Base-by-base conservation (phyloP, 1,140 invertebrate genomes). In the Nylanderia fulva region DNA sequence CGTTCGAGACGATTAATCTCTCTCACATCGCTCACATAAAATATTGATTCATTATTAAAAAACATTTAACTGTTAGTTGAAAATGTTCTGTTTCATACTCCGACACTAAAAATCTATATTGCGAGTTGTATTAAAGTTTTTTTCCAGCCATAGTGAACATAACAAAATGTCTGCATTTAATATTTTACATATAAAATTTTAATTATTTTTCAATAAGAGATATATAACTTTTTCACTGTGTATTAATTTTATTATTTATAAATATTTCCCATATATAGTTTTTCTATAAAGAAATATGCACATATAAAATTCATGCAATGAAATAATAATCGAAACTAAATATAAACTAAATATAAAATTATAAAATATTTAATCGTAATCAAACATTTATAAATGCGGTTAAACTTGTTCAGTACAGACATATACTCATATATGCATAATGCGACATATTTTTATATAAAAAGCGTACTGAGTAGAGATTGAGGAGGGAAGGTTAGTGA, bases 401-500 rank as follows among this genome's bases (percentile, higher is more conserved):
- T 80, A n/a, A 45, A 72, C 42, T 45, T 15, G 24, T 15, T 15
- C 13, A 33, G 24, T 7, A 66, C 27, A n/a, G n/a, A n/a, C n/a
- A 58, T 29, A 29, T 29, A 33, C 52, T 45, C 24, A 58, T 82
- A 58, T 33, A 58, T n/a, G n/a, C n/a, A n/a, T 82, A 72, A 72
- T 33, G 36, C 52, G 13, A 27, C 54, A 72, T 82, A 82, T 82
- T 79, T 82, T 79, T 82, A 39, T 82, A 82, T 72, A 82, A 82
- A 82, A 52, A 82, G 33, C n/a, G 13, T 45, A 60, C 66, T 58
- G 52, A 58, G 66, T 71, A 71, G 69, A 82, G 69, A 82, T 82
- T 39, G 36, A 36, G 33, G 29, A 21, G 42, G 45, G 33, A 21
- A 21, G 42, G 45, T 54, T 13, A 39, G 13, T 24, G 36, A 4